Evolutionary conservation across 2,888 invertebrate genomes (phyloP).

Genomic region (Glyphotaelius pellucidus): DNA sequence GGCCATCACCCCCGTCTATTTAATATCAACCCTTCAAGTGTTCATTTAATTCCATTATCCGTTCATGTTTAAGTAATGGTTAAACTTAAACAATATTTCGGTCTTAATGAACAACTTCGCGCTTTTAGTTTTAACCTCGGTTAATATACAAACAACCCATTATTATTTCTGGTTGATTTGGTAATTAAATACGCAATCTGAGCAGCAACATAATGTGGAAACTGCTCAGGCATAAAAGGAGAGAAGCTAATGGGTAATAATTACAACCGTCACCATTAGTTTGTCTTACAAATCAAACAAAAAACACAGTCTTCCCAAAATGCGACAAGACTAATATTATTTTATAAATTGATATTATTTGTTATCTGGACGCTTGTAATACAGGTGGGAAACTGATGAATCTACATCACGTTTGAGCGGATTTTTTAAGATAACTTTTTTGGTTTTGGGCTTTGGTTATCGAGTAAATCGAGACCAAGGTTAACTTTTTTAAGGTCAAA

Average conservation of each 20-base stretch:
- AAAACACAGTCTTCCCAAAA: no score
- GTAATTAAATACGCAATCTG: background rate
- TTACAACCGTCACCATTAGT: no score
- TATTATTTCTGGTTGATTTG: background rate
- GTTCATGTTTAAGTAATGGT: background rate
- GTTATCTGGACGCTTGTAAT: no score
- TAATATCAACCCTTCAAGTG: background rate
- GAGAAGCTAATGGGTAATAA: background rate
- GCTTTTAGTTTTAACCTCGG: background rate
- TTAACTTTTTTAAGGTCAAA: no score
- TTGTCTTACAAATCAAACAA: no score
- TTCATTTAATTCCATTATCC: background rate
- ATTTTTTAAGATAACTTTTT: no score
- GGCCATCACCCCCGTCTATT: background rate
- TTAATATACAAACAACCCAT: background rate
- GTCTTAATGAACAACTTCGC: background rate
- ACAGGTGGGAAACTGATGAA: no score
- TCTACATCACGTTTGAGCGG: no score
- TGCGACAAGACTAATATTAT: no score
- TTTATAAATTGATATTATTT: no score
- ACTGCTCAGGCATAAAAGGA: background rate
- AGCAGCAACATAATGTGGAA: background rate
- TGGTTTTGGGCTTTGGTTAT: no score
- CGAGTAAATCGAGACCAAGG: no score
- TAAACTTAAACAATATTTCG: background rate